These are phyloP conservation scores for Gila orcuttii DNA, from an alignment of 2,113 vertebrate species.

Conservation along the genomic window DNA sequence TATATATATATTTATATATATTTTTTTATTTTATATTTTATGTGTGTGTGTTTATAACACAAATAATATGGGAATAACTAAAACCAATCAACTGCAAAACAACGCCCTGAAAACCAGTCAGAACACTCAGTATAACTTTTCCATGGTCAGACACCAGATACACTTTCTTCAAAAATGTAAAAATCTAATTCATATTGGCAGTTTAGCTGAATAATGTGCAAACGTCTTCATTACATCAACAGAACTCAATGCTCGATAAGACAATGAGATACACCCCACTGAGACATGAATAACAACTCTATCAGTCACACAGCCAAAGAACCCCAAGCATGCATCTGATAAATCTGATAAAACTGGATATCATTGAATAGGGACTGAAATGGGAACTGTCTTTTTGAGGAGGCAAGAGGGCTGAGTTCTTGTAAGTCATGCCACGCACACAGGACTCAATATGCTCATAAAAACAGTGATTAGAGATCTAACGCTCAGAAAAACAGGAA, in stretches of 20 bases:
- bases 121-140: background rate
- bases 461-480: conserved; percentile 33
- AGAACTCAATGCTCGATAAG: background rate
- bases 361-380: conserved; percentile 2
- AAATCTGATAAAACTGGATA: background rate
- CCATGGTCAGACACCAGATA: background rate
- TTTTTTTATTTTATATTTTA: no score
- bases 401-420: background rate
- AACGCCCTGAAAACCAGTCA: background rate
- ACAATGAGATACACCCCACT: background rate
- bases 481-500: conserved; percentile 40
- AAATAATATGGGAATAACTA: background rate
- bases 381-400: background rate
- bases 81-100: background rate
- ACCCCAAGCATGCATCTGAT: background rate
- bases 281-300: conserved; percentile 1
- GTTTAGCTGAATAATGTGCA: background rate
- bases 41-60: no score
- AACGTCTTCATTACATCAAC: conserved; percentile 12
- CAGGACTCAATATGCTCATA: background rate
- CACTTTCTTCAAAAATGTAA: background rate
- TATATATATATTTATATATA: no score
- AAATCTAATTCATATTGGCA: background rate
- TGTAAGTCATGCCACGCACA: background rate
- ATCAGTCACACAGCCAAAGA: conserved; percentile 1